Evolutionary conservation across 2,113 vertebrate genomes (phyloP), one percentile per base, ranked within the genome.

Genomic region (Lipophrys pholis): DNA sequence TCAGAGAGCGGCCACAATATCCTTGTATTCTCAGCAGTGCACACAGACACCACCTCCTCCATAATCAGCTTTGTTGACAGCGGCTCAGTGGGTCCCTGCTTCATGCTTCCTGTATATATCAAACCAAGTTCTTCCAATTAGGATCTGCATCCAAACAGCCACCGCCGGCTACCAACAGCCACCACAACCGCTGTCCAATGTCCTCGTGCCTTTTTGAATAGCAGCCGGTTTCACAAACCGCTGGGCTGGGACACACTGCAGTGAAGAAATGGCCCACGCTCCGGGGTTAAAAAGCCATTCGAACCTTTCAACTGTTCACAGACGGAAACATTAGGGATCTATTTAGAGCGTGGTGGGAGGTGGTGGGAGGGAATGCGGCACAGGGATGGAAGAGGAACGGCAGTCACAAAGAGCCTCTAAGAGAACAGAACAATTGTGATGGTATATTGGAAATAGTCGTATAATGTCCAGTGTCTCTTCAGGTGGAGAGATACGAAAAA

Each of bases 251-350:
- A 78, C 77, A 68, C 55, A 68, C 30, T 5, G 50, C 7, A 11
- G 45, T 11, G 51, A 17, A 52, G 69, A 76, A 82, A 77, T 60
- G 67, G 74, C 54, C 74, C 61, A 35, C 35, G n/a, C 75, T 76
- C 21, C 56, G 11, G 74, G 76, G 81, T 83, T 82, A 75, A 85
- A 89, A 82, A 73, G 70, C 73, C 70, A 50, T 49, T 63, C 43
- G 70, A 83, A 87, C 81, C 88, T 87, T 71, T 48, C 11, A 8
- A 71, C 65, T 69, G 70, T 65, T 79, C 64, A 64, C 78, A 70
- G 65, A 78, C 66, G 71, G 78, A 88, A 49, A 81, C 82, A 81
- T 87, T 79, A 77, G 55, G 67, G 69, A 76, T 78, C 80, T 87
- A 89, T 90, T 89, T 81, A 68, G 48, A 80, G 77, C 48, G 50